Evolutionary conservation across 2,113 vertebrate species (phyloP).

Genomic region (Shinisaurus crocodilurus): DNA sequence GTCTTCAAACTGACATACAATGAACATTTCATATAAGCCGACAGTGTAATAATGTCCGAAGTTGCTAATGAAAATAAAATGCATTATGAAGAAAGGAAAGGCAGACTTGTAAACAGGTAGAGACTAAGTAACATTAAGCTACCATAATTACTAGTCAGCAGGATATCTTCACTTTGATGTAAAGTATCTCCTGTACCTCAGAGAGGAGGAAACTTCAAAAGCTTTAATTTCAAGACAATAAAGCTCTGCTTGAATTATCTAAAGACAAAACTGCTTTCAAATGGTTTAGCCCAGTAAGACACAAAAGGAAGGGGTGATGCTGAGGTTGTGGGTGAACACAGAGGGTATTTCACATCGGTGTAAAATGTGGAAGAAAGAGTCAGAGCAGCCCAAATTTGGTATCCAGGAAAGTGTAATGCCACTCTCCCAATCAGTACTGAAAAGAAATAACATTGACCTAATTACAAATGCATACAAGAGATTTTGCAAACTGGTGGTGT

Average conservation of each 20-base stretch:
- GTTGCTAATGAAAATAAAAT: conserved; percentile 74
- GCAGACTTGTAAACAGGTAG: conserved; percentile 68
- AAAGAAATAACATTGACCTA: background rate
- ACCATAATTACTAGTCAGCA: conserved; percentile 76
- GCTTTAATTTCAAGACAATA: conserved; percentile 79
- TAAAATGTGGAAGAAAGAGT: too few relatives aligned
- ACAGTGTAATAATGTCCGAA: conserved; percentile 60
- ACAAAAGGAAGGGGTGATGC: conserved; percentile 22
- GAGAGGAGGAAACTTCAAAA: conserved; percentile 81
- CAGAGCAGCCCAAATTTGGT: background rate
- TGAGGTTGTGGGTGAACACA: background rate
- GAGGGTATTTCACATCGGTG: background rate
- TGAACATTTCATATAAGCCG: conserved; percentile 58
- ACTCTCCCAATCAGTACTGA: background rate
- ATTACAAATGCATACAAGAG: background rate
- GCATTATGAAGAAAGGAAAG: conserved; percentile 62
- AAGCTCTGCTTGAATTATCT: conserved; percentile 67
- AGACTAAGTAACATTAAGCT: conserved; percentile 64
- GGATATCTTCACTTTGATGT: conserved; percentile 79
- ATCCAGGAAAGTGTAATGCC: background rate
- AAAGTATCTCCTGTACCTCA: conserved; percentile 69
- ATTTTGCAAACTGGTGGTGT: background rate
- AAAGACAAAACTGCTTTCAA: conserved; percentile 58
- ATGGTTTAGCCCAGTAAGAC: conserved; percentile 53
- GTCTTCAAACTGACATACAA: background rate